A percentile compares a stretch with the other conserved stretches of the same genome.
phyloP scores from a whole-genome alignment of 1,140 invertebrate genomes.

The Ladona fulva region DNA sequence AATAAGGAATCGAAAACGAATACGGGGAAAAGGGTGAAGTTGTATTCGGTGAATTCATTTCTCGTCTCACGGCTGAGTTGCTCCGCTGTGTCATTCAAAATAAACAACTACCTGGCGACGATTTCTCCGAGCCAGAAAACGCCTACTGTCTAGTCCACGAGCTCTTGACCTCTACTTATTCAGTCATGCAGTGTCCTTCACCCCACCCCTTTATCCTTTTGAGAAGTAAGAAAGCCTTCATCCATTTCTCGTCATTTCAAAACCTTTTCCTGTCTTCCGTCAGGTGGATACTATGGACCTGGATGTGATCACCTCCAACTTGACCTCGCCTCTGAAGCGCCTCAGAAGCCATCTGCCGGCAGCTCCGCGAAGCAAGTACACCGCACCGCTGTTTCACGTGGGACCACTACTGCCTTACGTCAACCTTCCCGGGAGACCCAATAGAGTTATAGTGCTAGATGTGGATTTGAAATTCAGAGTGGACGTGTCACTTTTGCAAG shows the following conservation, averaged over 20 bases:
- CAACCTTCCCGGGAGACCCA: background rate
- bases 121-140: background rate
- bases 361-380: constrained; percentile 14
- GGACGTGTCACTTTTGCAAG: constrained; percentile 12
- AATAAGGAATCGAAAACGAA: too few relatives aligned
- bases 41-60: too few relatives aligned
- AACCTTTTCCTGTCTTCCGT: background rate
- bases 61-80: too few relatives aligned
- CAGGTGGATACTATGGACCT: constrained; percentile 12
- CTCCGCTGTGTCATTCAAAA: too few relatives aligned
- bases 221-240: background rate
- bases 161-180: background rate
- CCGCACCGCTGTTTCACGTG: constrained; percentile 18
- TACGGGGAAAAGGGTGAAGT: too few relatives aligned
- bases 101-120: background rate
- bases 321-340: background rate
- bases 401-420: constrained; percentile 19
- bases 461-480: constrained; percentile 14
- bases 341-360: background rate
- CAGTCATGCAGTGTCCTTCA: background rate
- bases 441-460: constrained; percentile 16
- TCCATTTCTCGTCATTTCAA: too few relatives aligned
- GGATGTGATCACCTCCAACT: constrained; percentile 2
- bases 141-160: background rate
- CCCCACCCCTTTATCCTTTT: background rate